These are phyloP conservation scores for Irena cyanogastra DNA, from an alignment of 2,113 vertebrate genomes.

Conservation along the genomic window DNA sequence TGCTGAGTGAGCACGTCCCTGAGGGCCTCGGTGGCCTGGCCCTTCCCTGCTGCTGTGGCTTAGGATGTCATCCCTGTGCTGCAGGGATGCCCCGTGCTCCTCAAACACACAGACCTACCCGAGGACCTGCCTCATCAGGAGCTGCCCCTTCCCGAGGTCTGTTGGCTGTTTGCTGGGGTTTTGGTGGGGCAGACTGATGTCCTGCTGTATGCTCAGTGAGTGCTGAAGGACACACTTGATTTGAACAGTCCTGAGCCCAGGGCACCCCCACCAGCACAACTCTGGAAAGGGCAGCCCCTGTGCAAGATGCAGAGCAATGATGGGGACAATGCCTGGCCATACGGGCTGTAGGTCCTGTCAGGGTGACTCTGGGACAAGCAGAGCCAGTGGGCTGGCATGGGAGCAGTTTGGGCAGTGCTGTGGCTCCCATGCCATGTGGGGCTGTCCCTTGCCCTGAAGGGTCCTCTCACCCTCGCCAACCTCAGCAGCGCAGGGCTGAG, in stretches of 20 bases:
- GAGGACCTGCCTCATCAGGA: background rate
- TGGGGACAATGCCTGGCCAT: background rate
- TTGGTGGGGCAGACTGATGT: background rate
- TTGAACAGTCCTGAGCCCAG: accelerated
- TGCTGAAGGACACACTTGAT: background rate
- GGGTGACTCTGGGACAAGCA: background rate
- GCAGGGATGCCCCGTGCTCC: accelerated
- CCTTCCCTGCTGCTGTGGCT: background rate
- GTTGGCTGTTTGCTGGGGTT: accelerated
- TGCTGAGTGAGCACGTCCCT: background rate
- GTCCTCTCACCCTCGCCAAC: accelerated
- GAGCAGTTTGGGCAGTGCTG: accelerated
- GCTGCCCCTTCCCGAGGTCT: background rate
- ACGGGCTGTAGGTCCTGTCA: background rate
- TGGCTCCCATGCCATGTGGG: background rate
- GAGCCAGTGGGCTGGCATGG: background rate
- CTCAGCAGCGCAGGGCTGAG: accelerated
- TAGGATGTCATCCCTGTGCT: background rate
- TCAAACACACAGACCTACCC: accelerated
- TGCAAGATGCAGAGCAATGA: accelerated
- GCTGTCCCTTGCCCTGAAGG: background rate
- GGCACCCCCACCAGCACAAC: background rate
- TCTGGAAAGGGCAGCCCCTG: background rate
- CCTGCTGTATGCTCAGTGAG: background rate
- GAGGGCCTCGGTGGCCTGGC: accelerated